Conservation (phyloP, 2,113 vertebrate species). For the Alosa alosa region DNA sequence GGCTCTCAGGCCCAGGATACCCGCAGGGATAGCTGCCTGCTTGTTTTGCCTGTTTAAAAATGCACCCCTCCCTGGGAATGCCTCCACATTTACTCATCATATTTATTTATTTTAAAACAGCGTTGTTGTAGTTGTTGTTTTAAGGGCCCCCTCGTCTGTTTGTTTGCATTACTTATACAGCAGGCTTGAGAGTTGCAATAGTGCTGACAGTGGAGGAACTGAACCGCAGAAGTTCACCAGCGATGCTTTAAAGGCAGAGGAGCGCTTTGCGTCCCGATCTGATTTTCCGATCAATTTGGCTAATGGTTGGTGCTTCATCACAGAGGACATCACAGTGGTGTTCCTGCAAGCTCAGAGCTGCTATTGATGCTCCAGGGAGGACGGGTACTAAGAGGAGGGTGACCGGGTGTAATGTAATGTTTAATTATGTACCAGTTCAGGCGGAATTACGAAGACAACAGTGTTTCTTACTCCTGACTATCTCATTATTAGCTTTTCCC, state of each 20-base stretch:
- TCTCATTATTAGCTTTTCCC: not conserved
- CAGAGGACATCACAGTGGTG: not conserved
- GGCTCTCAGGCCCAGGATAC: not conserved
- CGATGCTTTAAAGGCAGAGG: not conserved
- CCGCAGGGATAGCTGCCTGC: not conserved
- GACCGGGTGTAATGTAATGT: not conserved
- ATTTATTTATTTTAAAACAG: not conserved
- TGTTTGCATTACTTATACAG: not conserved
- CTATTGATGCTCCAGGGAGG: not conserved
- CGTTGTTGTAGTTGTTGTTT: not conserved
- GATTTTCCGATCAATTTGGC: not conserved
- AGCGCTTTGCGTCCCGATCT: not conserved
- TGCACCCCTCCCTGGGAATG: not conserved
- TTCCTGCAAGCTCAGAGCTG: not conserved
- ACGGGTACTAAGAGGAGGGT: not conserved
- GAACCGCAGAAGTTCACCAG: not conserved
- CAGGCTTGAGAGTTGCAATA: not conserved
- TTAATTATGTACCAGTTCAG: not conserved
- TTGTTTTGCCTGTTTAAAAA: not conserved
- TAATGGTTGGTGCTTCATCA: constrained; percentile 2
- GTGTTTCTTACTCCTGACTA: not conserved
- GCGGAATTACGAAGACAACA: not conserved
- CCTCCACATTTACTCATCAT: not conserved
- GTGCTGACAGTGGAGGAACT: not conserved
- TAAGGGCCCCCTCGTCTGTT: not conserved